phyloP scores from a whole-genome alignment of 2,888 invertebrate genomes.

The Calameuta filiformis region DNA sequence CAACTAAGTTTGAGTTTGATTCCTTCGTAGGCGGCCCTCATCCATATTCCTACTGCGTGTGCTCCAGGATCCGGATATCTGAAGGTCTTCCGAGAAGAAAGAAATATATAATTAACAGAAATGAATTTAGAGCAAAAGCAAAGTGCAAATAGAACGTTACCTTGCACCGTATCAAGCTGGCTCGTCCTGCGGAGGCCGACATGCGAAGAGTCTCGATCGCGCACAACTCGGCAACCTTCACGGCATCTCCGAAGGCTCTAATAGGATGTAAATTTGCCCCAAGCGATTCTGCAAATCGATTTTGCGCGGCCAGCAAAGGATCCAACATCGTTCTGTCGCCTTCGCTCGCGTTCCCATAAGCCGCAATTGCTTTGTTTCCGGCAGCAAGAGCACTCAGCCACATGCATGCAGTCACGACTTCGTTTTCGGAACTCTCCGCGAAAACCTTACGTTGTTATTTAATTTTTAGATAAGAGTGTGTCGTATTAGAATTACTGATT shows the following conservation, averaged over 20 bases:
- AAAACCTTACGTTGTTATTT: slow-evolving; percentile 32
- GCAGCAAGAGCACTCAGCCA: slow-evolving; percentile 70
- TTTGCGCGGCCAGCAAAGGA: slow-evolving; percentile 52
- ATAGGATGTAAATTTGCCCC: slow-evolving; percentile 39
- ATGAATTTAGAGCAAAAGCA: no score
- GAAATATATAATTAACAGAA: slow-evolving; percentile 22
- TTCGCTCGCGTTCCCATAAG: slow-evolving; percentile 74
- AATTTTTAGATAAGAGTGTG: not conserved
- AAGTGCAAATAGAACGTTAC: slow-evolving; percentile 10
- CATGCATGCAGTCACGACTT: slow-evolving; percentile 35
- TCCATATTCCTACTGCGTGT: slow-evolving; percentile 71
- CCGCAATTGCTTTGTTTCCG: slow-evolving; percentile 71
- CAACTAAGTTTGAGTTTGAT: slow-evolving; percentile 55
- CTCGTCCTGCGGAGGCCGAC: slow-evolving; percentile 60
- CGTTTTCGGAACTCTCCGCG: slow-evolving; percentile 11
- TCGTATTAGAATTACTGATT: not conserved
- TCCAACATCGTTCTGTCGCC: slow-evolving; percentile 80
- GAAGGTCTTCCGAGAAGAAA: slow-evolving; percentile 34
- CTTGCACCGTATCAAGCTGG: slow-evolving; percentile 55
- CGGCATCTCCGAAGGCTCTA: slow-evolving; percentile 59
- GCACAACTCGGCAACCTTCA: slow-evolving; percentile 61
- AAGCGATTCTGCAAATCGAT: slow-evolving; percentile 42
- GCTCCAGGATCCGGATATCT: slow-evolving; percentile 72
- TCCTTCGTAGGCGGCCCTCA: slow-evolving; percentile 69
- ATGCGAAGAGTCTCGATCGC: slow-evolving; percentile 38